Conservation (phyloP, 1,140 invertebrate species). For the Bombus soroeensis region DNA sequence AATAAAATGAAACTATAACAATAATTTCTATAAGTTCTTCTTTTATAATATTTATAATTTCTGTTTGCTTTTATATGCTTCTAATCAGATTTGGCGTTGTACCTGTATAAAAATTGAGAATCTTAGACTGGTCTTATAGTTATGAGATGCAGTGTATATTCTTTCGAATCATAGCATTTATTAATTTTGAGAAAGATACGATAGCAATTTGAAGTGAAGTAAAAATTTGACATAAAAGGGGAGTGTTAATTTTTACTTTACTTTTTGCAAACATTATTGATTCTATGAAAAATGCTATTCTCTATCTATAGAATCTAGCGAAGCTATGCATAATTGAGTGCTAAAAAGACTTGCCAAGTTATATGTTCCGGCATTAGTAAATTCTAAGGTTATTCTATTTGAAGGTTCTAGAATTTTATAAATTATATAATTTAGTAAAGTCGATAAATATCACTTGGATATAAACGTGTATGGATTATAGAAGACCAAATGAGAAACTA, state of each 20-base stretch:
- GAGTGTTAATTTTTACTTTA: constrained; percentile 14
- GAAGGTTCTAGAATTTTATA: background rate
- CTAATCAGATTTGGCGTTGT: background rate
- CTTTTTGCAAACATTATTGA: background rate
- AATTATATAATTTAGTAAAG: background rate
- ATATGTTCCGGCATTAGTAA: background rate
- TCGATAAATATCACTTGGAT: background rate
- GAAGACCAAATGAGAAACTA: background rate
- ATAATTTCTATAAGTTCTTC: too few relatives aligned
- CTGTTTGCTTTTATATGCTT: background rate
- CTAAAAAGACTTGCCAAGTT: background rate
- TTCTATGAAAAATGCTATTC: background rate
- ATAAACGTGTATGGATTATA: background rate
- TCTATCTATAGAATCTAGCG: background rate
- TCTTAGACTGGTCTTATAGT: background rate
- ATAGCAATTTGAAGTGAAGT: background rate
- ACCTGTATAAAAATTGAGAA: background rate
- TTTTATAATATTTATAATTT: background rate
- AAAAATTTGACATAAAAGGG: background rate
- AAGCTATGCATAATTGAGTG: constrained; percentile 12
- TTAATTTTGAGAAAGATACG: background rate
- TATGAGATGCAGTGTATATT: background rate
- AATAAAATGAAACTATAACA: background rate
- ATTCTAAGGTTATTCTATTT: background rate
- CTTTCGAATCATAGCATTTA: background rate